These are phyloP conservation scores for Oeneis ivallda DNA, from an alignment of 2,888 invertebrate genomes.

Conservation along the genomic window DNA sequence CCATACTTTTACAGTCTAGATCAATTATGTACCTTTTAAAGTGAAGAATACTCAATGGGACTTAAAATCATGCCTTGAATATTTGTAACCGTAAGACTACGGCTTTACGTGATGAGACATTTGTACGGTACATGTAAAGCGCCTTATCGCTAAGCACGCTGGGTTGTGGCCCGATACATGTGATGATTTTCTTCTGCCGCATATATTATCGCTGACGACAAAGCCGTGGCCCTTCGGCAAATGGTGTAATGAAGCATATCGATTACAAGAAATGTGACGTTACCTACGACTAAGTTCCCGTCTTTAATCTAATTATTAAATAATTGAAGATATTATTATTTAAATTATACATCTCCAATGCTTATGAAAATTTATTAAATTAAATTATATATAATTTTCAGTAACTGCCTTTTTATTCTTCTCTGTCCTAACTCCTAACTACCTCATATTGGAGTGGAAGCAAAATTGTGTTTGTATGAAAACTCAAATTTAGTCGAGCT, in stretches of 20 bases:
- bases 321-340: conserved; percentile 30
- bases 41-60: neutral
- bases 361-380: conserved; percentile 38
- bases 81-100: neutral
- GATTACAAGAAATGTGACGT: conserved; percentile 17
- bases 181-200: neutral
- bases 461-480: neutral
- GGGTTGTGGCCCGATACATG: neutral
- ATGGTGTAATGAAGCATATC: conserved; percentile 30
- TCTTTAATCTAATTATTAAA: conserved; percentile 25
- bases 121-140: too few species aligned
- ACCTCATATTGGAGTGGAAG: too few species aligned
- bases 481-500: too few species aligned
- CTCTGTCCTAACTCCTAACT: neutral
- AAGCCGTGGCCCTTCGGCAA: conserved; percentile 4
- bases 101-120: neutral
- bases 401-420: conserved; percentile 20
- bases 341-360: conserved; percentile 40
- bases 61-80: neutral
- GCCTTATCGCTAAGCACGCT: neutral
- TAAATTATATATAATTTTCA: conserved; percentile 40
- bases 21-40: too few species aligned
- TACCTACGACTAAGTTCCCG: conserved; percentile 26
- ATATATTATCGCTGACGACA: neutral
- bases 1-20: neutral